These are phyloP conservation scores for Hypomecis atomaria DNA, from an alignment of 2,888 invertebrate species.

Conservation along the genomic window DNA sequence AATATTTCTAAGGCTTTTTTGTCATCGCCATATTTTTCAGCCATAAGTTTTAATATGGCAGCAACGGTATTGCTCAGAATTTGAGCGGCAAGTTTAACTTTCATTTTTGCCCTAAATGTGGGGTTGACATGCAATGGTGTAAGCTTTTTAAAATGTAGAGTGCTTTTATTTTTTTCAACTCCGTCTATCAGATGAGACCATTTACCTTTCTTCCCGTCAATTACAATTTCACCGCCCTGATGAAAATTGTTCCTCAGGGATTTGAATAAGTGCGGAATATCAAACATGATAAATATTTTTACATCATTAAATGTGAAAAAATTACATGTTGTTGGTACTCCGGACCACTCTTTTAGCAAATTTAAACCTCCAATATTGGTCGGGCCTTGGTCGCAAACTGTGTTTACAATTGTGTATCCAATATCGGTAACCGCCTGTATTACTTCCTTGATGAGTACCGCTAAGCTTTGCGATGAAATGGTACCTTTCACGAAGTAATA, in stretches of 20 bases:
- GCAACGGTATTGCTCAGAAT: conserved; percentile 16
- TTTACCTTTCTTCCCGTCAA: conserved; percentile 26
- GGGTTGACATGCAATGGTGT: conserved; percentile 20
- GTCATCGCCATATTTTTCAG: not conserved
- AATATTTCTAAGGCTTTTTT: not conserved
- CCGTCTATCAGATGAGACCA: conserved; percentile 34
- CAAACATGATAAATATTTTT: too few species aligned
- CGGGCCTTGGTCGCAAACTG: conserved; percentile 41
- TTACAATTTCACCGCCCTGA: conserved; percentile 18
- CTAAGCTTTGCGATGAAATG: conserved; percentile 27
- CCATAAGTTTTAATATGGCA: conserved; percentile 11
- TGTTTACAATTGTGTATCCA: too few species aligned
- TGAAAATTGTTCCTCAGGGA: conserved; percentile 18
- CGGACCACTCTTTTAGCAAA: conserved; percentile 19
- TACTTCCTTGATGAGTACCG: conserved; percentile 27
- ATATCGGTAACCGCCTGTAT: conserved; percentile 11
- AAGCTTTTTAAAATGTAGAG: conserved; percentile 33
- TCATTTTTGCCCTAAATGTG: conserved; percentile 15
- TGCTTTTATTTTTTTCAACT: conserved; percentile 31
- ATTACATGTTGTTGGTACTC: not conserved
- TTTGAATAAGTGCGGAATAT: too few species aligned
- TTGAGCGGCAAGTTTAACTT: conserved; percentile 15
- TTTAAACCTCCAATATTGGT: conserved; percentile 31
- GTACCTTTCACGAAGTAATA: conserved; percentile 30
- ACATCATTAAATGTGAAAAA: too few species aligned